Evolutionary conservation across 2,797 vertebrate species (phyloP).

Genomic region (Halcyon badia): DNA sequence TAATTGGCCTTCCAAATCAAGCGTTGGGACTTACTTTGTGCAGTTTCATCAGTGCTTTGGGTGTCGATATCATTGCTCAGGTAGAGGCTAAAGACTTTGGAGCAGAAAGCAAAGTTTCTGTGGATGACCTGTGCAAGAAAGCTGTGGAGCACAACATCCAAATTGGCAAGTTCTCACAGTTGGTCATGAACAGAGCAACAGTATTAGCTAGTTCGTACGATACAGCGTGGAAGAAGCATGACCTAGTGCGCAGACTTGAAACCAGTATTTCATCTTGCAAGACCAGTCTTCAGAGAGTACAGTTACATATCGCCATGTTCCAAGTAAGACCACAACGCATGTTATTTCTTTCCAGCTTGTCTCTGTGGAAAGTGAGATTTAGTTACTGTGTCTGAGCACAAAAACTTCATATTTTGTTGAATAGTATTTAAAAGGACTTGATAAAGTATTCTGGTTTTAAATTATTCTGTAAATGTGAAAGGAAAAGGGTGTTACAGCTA

Average conservation of each 20-base stretch:
- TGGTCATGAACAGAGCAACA: slow-evolving; percentile 94
- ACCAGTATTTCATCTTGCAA: slow-evolving; percentile 92
- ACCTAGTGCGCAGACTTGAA: slow-evolving; percentile 92
- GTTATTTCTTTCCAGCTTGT: accelerated
- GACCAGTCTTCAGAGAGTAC: slow-evolving; percentile 93
- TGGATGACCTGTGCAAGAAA: slow-evolving; percentile 96
- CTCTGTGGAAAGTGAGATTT: not conserved
- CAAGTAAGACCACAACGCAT: slow-evolving; percentile 83
- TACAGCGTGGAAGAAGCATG: slow-evolving; percentile 97
- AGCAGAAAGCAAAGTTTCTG: slow-evolving; percentile 94
- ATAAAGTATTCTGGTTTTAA: not conserved
- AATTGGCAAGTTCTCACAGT: slow-evolving; percentile 89
- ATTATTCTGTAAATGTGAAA: not conserved
- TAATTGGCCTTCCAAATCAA: slow-evolving; percentile 95
- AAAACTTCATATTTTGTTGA: accelerated
- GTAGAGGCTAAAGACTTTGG: slow-evolving; percentile 98
- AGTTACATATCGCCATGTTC: slow-evolving; percentile 96
- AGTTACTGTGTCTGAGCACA: not conserved
- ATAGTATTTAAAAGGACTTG: not conserved
- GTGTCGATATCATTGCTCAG: slow-evolving; percentile 93
- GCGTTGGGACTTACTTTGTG: slow-evolving; percentile 93
- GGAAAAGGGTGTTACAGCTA: not conserved
- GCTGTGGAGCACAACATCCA: slow-evolving; percentile 94
- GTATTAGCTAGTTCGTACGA: slow-evolving; percentile 95
- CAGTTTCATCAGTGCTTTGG: slow-evolving; percentile 93